Percentiles rank a stretch among this genome's conserved stretches.
Conservation (phyloP, 2,888 invertebrate species). For the Sylvicola cinctus region DNA sequence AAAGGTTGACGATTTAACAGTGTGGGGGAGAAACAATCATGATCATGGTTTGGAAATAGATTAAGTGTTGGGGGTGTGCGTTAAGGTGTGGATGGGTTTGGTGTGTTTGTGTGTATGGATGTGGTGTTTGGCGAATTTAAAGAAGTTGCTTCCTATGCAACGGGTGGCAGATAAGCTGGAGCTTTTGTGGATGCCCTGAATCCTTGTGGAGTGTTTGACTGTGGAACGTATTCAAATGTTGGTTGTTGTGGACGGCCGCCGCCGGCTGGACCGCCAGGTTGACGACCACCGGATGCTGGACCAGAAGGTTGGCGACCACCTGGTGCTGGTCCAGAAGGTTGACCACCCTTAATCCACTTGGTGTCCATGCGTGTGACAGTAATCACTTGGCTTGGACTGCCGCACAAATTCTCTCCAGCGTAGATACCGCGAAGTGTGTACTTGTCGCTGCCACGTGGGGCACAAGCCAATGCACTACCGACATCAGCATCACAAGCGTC, state of each 20-base stretch:
- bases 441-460: conserved; percentile 37
- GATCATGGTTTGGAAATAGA: too few species aligned
- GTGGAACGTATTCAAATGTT: background rate
- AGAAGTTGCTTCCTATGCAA: too few species aligned
- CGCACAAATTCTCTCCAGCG: conserved; percentile 51
- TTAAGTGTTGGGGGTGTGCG: too few species aligned
- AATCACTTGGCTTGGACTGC: conserved; percentile 31
- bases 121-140: too few species aligned
- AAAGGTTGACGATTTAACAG: too few species aligned
- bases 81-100: too few species aligned
- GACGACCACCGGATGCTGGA: too few species aligned
- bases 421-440: conserved; percentile 54
- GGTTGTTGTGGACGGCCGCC: background rate
- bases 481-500: conserved; percentile 63
- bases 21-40: too few species aligned
- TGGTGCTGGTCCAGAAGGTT: too few species aligned
- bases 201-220: conserved; percentile 2
- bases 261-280: too few species aligned
- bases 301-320: too few species aligned
- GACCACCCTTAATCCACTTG: conserved; percentile 33
- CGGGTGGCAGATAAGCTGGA: conserved; percentile 2
- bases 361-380: conserved; percentile 38
- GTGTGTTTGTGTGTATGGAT: too few species aligned
- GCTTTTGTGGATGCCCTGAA: conserved; percentile 1
- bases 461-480: conserved; percentile 65